A percentile compares a stretch with the other conserved stretches of the same genome.
phyloP scores from a whole-genome alignment of 2,888 invertebrate genomes.

The Drosophila leonis region DNA sequence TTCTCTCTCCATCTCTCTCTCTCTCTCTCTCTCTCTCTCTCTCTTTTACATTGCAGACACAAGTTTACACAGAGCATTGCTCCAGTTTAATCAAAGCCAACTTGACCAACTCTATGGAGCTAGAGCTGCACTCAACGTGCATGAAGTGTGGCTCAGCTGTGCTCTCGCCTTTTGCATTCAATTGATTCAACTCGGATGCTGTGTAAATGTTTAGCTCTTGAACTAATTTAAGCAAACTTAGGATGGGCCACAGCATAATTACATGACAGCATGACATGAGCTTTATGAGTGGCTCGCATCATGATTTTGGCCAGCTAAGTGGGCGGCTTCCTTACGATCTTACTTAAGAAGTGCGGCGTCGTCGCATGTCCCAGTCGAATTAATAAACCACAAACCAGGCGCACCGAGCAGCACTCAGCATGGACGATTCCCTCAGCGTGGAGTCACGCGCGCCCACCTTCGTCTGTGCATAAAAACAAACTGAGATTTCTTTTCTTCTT shows the following conservation, averaged over 20 bases:
- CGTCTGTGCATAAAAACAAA: slow-evolving; percentile 64
- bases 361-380: slow-evolving; percentile 71
- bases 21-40: neutral
- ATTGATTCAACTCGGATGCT: slow-evolving; percentile 54
- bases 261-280: slow-evolving; percentile 38
- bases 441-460: slow-evolving; percentile 21
- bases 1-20: neutral
- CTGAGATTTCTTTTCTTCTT: slow-evolving; percentile 66
- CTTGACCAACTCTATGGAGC: slow-evolving; percentile 60
- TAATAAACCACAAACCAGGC: slow-evolving; percentile 66
- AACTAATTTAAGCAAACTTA: slow-evolving; percentile 51
- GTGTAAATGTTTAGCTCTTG: slow-evolving; percentile 47
- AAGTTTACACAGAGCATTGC: slow-evolving; percentile 38
- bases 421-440: neutral
- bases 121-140: slow-evolving; percentile 63
- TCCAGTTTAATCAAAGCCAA: slow-evolving; percentile 70
- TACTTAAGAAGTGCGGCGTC: slow-evolving; percentile 60
- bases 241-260: slow-evolving; percentile 36
- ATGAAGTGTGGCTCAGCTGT: slow-evolving; percentile 34
- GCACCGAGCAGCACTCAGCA: slow-evolving; percentile 45
- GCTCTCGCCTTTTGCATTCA: slow-evolving; percentile 5
- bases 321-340: slow-evolving; percentile 36
- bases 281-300: slow-evolving; percentile 27
- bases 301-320: slow-evolving; percentile 48
- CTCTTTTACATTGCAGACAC: neutral